Evolutionary conservation across 2,113 vertebrate genomes (phyloP).

Genomic region (Pungitius pungitius): DNA sequence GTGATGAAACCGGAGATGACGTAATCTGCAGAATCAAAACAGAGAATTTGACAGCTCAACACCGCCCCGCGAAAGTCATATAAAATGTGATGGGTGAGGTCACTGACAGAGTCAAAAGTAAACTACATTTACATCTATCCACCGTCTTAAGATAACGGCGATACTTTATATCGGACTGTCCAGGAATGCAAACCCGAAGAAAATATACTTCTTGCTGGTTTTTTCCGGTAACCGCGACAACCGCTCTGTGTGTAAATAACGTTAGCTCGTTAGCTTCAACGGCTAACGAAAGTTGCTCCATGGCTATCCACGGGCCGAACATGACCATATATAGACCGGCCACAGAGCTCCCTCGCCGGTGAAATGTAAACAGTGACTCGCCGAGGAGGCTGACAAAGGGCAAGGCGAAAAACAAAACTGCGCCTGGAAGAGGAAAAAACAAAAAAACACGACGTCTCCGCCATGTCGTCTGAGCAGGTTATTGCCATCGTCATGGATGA

Average conservation of each 20-base stretch:
- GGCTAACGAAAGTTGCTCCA: conserved; percentile 37
- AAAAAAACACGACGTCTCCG: conserved; percentile 15
- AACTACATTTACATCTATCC: no score
- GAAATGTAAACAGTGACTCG: conserved; percentile 71
- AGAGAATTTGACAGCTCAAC: conserved; percentile 43
- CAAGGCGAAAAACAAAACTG: conserved; percentile 15
- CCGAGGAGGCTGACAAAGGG: conserved; percentile 32
- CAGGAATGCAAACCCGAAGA: conserved; percentile 34
- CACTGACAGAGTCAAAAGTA: background rate
- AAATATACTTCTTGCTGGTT: conserved; percentile 33
- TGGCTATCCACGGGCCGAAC: conserved; percentile 64
- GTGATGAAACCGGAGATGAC: conserved; percentile 16
- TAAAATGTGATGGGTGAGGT: conserved; percentile 15
- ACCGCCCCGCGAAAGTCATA: background rate
- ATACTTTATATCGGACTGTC: background rate
- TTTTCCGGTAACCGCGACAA: conserved; percentile 13
- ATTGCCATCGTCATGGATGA: conserved; percentile 90
- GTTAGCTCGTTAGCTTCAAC: conserved; percentile 29
- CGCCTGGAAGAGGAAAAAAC: background rate
- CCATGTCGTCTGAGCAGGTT: conserved; percentile 86
- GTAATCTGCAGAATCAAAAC: conserved; percentile 59
- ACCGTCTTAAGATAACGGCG: background rate
- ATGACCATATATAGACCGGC: conserved; percentile 81
- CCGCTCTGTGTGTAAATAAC: background rate
- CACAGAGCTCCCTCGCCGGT: conserved; percentile 48